Evolutionary conservation across 2,113 vertebrate genomes (phyloP).

Genomic region (Thermophis baileyi): DNA sequence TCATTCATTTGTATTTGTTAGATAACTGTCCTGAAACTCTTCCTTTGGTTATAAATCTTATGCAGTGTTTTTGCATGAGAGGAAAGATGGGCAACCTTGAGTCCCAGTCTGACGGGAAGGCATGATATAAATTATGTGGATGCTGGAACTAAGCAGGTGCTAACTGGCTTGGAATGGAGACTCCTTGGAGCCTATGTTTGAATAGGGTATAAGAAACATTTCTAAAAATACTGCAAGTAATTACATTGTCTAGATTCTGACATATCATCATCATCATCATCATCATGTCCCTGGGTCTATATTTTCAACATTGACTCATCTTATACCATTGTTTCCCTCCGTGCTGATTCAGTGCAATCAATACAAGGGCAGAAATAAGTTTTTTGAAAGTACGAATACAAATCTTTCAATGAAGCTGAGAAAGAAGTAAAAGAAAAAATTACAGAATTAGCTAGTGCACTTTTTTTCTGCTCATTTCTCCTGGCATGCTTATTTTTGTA

Average conservation of each 20-base stretch:
- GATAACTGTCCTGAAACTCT: constrained; percentile 28
- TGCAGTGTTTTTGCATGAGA: neutral
- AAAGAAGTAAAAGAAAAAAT: neutral
- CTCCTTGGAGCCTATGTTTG: neutral
- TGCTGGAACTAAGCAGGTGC: neutral
- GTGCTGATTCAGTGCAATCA: neutral
- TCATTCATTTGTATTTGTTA: constrained; percentile 61
- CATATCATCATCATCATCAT: neutral
- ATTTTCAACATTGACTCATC: neutral
- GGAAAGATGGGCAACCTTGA: neutral
- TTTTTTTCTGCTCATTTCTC: neutral
- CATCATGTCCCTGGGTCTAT: neutral
- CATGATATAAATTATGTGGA: neutral
- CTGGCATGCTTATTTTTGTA: neutral
- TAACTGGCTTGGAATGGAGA: neutral
- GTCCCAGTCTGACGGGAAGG: neutral
- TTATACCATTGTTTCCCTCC: neutral
- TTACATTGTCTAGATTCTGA: neutral
- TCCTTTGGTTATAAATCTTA: constrained; percentile 5
- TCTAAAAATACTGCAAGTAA: neutral
- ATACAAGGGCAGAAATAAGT: neutral
- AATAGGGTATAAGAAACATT: neutral
- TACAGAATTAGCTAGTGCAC: neutral
- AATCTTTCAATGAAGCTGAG: neutral
- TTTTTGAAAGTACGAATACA: neutral